Base-by-base conservation (phyloP, 2,797 vertebrate species). In the Enteromius viviparus region DNA sequence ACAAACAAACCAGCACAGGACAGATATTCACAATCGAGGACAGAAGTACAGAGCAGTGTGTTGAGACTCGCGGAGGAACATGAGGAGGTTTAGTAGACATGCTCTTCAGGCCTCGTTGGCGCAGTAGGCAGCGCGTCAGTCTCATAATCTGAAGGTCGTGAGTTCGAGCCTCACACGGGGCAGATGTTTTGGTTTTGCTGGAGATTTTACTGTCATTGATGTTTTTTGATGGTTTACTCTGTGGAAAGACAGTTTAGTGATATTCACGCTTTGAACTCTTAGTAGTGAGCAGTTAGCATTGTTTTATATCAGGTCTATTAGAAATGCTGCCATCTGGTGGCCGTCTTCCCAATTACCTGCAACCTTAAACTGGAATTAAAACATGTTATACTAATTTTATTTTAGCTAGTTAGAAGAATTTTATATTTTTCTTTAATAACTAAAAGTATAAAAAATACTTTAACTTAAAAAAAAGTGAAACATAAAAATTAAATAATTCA, bases 141-240 rank as follows among this genome's bases (percentile, higher is more conserved):
- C 71, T 74, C 83, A 87, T 87, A 87, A 85, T 87, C 86, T 87
- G 86, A 87, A 87, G 85, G 81, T 88, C 81, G 85, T 88, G 87
- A 88, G 84, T 88, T 88, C 85, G 87, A 88, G 86, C 86, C 86
- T 87, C 84, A 87, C 86, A 87, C 78, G 84, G 86, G 86, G 84
- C 86, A 87, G 0, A 2, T 0, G 0, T 26, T 80, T 77, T 84
- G 4, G 0, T 45, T 74, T 37, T 71, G 19, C 45, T 55, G 1
- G 3, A 42, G 10, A 2, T 21, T 17, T 26, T 0, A 12, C 0
- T 4, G 1, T 37, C 0, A 10, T 4, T 10, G 0, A 21, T 17
- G 4, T 32, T 21, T 3, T 15, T 7, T 55, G 17, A 23, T 10
- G 55, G 1, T 37, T 17, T 15, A 42, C 7, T 26, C 10, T 62